These are phyloP conservation scores for Elaphurus davidianus DNA, from an alignment of 2,113 vertebrate genomes.

Conservation along the genomic window DNA sequence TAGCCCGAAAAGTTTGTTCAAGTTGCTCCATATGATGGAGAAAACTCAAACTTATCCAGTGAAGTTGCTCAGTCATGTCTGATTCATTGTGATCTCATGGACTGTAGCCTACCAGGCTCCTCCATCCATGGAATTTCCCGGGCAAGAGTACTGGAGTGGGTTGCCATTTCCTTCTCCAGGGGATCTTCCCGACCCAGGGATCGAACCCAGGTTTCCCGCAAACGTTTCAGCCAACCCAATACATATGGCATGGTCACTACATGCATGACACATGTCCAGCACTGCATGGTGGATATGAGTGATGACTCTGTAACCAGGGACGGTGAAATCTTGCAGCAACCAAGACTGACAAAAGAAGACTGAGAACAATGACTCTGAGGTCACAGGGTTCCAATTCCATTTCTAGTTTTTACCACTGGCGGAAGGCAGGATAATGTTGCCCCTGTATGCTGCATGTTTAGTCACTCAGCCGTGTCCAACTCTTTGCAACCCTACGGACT, in stretches of 20 bases:
- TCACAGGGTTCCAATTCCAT: rapidly evolving
- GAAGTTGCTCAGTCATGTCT: background rate
- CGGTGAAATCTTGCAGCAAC: background rate
- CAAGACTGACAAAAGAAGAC: background rate
- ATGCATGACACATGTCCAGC: rapidly evolving
- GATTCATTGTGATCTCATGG: rapidly evolving
- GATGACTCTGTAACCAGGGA: background rate
- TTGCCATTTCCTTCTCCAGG: background rate
- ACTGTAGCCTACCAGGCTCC: background rate
- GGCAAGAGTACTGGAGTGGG: background rate
- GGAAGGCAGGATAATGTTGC: rapidly evolving
- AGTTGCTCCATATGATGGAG: background rate
- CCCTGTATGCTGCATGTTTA: rapidly evolving
- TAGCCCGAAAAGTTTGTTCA: background rate
- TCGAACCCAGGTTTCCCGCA: rapidly evolving
- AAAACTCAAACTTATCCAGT: background rate
- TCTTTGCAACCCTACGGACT: background rate
- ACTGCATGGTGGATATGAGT: rapidly evolving
- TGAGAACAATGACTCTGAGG: background rate
- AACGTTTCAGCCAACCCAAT: background rate
- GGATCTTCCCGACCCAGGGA: background rate
- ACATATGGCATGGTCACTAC: rapidly evolving
- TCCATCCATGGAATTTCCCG: background rate
- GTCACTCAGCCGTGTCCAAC: background rate
- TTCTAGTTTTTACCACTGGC: too few relatives aligned